Percentiles rank a stretch among this genome's conserved stretches.
phyloP scores from a whole-genome alignment of 2,888 invertebrate species.

The Dolomedes plantarius region DNA sequence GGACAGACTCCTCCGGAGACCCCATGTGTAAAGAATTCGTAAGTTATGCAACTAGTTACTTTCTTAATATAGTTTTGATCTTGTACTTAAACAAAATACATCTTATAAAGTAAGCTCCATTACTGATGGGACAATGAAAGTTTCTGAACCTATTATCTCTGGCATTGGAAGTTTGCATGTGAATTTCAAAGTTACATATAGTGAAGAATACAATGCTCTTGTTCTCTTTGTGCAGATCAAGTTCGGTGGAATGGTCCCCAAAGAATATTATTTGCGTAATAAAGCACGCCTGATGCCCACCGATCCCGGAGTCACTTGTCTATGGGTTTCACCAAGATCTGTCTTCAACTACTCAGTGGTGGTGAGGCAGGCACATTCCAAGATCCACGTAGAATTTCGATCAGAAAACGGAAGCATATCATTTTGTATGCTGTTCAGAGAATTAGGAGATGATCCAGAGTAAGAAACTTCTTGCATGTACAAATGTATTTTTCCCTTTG shows the following conservation, averaged over 20 bases:
- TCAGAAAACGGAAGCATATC: conserved; percentile 43
- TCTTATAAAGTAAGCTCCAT: too few relatives aligned
- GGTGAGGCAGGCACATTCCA: conserved; percentile 1
- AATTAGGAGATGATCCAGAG: not conserved
- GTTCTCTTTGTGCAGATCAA: not conserved
- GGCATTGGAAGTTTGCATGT: too few relatives aligned
- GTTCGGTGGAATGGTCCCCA: conserved; percentile 35
- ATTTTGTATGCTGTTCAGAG: conserved; percentile 22
- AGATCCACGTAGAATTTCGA: conserved; percentile 14
- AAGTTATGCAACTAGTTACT: too few relatives aligned
- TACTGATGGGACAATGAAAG: too few relatives aligned
- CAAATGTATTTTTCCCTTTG: too few relatives aligned
- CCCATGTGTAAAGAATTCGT: conserved; percentile 47
- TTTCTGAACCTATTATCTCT: too few relatives aligned
- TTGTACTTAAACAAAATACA: too few relatives aligned
- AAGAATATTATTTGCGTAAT: conserved; percentile 25
- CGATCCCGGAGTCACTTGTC: not conserved
- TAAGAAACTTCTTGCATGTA: too few relatives aligned
- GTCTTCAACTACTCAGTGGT: conserved; percentile 28
- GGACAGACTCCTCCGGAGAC: conserved; percentile 26
- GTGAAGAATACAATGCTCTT: too few relatives aligned
- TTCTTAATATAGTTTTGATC: too few relatives aligned
- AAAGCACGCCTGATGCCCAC: not conserved
- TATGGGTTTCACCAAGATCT: conserved; percentile 27
- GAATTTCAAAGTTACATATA: too few relatives aligned